Percentiles rank a stretch among this genome's conserved stretches.
These are phyloP conservation scores for Drosophila rhopaloa DNA, from an alignment of 1,140 invertebrate species.

Conservation along the genomic window DNA sequence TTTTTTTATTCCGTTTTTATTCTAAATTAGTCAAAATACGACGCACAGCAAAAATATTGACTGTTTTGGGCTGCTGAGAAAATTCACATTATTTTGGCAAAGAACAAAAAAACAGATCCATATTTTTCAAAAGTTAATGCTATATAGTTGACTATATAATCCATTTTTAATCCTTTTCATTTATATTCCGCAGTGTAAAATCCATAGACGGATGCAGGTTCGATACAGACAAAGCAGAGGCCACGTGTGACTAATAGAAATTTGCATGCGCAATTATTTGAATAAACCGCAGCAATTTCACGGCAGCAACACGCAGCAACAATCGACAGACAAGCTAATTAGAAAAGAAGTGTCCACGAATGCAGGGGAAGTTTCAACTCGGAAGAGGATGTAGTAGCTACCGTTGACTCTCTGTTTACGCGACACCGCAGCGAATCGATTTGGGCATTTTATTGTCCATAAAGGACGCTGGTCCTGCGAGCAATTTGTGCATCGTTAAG, in stretches of 20 bases:
- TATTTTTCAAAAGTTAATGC: too few species aligned
- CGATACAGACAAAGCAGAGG: conserved; percentile 17
- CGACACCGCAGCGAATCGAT: conserved; percentile 72
- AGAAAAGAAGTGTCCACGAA: conserved; percentile 56
- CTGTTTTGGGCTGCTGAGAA: too few species aligned
- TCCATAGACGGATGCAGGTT: conserved; percentile 14
- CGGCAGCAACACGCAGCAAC: conserved; percentile 63
- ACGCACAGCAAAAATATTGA: too few species aligned
- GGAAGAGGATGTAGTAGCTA: conserved; percentile 18
- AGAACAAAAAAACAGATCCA: too few species aligned
- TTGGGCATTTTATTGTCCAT: conserved; percentile 74
- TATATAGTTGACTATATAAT: too few species aligned
- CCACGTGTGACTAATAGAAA: conserved; percentile 73
- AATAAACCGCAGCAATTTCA: conserved; percentile 81
- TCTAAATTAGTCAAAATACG: too few species aligned
- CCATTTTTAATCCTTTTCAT: too few species aligned
- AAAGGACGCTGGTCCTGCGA: conserved; percentile 37
- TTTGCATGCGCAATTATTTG: conserved; percentile 83
- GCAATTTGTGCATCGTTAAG: conserved; percentile 75
- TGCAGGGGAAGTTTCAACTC: conserved; percentile 2
- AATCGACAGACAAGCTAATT: conserved; percentile 71
- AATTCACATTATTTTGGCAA: too few species aligned
- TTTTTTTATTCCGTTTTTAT: too few species aligned
- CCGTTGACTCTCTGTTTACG: conserved; percentile 4
- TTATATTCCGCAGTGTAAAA: conserved; percentile 23